These are phyloP conservation scores for Phyllotreta striolata DNA, from an alignment of 2,888 invertebrate species.

Conservation along the genomic window DNA sequence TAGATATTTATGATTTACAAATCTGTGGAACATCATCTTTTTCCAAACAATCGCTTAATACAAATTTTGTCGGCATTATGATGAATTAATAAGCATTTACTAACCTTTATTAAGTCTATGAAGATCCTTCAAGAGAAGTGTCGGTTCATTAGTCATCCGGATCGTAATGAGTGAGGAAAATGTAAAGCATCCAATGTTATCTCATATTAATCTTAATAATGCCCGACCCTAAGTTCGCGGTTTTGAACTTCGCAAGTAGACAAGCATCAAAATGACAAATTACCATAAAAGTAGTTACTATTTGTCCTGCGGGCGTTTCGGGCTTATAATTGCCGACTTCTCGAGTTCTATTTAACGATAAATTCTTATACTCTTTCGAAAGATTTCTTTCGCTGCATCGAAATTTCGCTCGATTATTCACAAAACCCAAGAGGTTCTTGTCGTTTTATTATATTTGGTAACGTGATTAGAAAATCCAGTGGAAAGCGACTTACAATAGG, in stretches of 20 bases:
- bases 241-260: slow-evolving; percentile 38
- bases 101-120: slow-evolving; percentile 19
- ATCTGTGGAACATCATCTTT: no score
- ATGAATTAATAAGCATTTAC: not conserved
- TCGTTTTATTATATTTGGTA: no score
- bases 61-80: no score
- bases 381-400: no score
- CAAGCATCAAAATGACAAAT: slow-evolving; percentile 41
- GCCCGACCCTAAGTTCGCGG: slow-evolving; percentile 34
- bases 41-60: no score
- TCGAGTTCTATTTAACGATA: slow-evolving; percentile 33
- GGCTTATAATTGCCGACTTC: slow-evolving; percentile 33
- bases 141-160: slow-evolving; percentile 30
- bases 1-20: no score
- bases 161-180: slow-evolving; percentile 32
- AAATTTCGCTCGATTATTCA: no score
- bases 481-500: no score
- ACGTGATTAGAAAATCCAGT: no score
- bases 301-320: slow-evolving; percentile 36
- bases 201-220: slow-evolving; percentile 39
- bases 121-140: slow-evolving; percentile 24
- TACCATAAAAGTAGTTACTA: slow-evolving; percentile 40
- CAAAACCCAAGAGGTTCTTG: no score
- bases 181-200: slow-evolving; percentile 34
- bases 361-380: slow-evolving; percentile 11